Evolutionary conservation across 2,888 invertebrate genomes (phyloP).

Genomic region (Aleiodes alternator): DNA sequence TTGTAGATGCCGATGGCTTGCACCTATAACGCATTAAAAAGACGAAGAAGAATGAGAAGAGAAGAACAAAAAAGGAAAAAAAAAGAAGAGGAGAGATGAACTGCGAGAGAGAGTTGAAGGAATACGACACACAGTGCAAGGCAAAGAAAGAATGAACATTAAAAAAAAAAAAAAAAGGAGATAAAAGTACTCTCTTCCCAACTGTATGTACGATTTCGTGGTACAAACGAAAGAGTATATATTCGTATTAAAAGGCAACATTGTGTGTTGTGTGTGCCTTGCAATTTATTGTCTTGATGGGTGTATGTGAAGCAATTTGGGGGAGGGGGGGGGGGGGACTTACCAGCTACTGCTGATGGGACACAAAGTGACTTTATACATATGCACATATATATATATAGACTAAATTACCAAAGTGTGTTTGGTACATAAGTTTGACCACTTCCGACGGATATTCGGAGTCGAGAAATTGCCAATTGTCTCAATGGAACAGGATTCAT

Average conservation of each 20-base stretch:
- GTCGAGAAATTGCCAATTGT: conserved; percentile 74
- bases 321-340: background rate
- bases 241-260: conserved; percentile 28
- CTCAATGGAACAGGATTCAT: conserved; percentile 71
- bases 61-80: background rate
- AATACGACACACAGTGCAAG: too few species aligned
- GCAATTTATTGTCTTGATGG: conserved; percentile 71
- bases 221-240: conserved; percentile 7
- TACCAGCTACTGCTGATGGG: conserved; percentile 9
- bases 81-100: background rate
- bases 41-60: background rate
- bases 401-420: conserved; percentile 8
- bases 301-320: conserved; percentile 62
- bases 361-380: conserved; percentile 61
- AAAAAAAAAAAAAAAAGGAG: conserved; percentile 4
- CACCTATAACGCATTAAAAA: conserved; percentile 36
- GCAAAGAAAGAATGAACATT: background rate
- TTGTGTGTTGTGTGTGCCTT: conserved; percentile 54
- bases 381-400: background rate
- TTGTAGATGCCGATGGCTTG: conserved; percentile 59
- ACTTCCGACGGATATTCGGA: conserved; percentile 60
- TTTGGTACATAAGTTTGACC: conserved; percentile 36
- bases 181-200: background rate
- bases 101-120: too few species aligned
- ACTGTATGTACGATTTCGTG: conserved; percentile 35